phyloP scores from a whole-genome alignment of 2,888 invertebrate species.

The Alentia gelatinosa region DNA sequence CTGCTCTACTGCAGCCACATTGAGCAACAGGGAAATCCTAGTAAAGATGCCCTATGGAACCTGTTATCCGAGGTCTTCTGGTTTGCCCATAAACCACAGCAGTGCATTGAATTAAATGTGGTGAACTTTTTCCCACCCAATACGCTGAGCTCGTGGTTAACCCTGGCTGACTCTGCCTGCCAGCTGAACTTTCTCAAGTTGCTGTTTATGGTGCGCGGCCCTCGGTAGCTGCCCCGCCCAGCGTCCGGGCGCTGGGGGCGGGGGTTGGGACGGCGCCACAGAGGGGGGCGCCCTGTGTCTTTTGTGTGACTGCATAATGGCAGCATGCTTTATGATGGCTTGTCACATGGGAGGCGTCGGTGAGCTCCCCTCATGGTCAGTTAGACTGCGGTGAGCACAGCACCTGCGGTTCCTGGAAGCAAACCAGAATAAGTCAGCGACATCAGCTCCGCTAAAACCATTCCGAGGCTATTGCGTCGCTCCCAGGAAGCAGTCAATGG shows the following conservation, averaged over 20 bases:
- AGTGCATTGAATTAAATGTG: slow-evolving; percentile 29
- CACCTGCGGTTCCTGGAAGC: slow-evolving; percentile 13
- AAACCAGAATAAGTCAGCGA: background rate
- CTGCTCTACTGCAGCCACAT: too few relatives aligned
- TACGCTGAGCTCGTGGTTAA: background rate
- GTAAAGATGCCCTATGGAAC: background rate
- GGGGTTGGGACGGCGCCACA: background rate
- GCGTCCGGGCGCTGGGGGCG: background rate
- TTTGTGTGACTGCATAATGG: slow-evolving; percentile 31
- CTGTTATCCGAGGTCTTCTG: background rate
- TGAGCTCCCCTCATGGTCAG: slow-evolving; percentile 7
- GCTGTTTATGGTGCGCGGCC: slow-evolving; percentile 22
- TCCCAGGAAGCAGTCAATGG: background rate
- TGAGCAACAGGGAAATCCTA: background rate
- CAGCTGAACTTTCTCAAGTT: slow-evolving; percentile 49
- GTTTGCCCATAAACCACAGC: slow-evolving; percentile 32
- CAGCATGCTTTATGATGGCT: slow-evolving; percentile 42
- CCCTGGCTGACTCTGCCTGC: background rate
- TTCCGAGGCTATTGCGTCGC: background rate
- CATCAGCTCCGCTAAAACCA: background rate
- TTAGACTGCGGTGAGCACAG: background rate
- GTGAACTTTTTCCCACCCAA: background rate
- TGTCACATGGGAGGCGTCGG: background rate
- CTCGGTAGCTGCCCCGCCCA: background rate
- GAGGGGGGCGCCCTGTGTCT: background rate